phyloP scores from a whole-genome alignment of 2,797 vertebrate genomes.

The Acanthornis magna region DNA sequence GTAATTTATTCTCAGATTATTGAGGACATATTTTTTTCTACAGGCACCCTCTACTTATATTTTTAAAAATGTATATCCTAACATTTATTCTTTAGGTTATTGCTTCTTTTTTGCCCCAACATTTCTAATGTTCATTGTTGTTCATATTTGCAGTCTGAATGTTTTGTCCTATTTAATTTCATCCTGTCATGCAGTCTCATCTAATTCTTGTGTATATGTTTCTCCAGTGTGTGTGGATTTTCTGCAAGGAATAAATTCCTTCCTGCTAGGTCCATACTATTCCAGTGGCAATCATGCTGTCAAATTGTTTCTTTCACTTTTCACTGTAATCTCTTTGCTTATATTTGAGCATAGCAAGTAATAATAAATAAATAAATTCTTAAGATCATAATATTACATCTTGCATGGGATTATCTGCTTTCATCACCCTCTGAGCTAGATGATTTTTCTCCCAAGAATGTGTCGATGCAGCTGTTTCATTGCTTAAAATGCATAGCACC shows the following conservation, averaged over 20 bases:
- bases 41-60: not conserved
- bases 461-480: not conserved
- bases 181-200: not conserved
- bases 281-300: not conserved
- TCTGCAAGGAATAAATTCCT: not conserved
- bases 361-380: not conserved
- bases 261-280: not conserved
- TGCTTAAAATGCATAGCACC: not conserved
- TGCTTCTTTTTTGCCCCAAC: not conserved
- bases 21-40: not conserved
- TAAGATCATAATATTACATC: not conserved
- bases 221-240: not conserved
- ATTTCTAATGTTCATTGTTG: not conserved
- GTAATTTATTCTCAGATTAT: constrained; percentile 10
- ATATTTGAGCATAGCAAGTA: not conserved
- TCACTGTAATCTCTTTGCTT: not conserved
- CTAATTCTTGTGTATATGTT: not conserved
- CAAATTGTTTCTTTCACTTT: not conserved
- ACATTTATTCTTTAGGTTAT: not conserved
- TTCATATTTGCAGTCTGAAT: not conserved
- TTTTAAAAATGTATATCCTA: not conserved
- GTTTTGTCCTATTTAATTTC: not conserved
- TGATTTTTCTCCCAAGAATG: not conserved
- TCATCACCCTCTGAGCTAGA: not conserved
- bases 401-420: not conserved